A percentile compares a stretch with the other conserved stretches of the same genome.
Evolutionary conservation across 2,113 vertebrate genomes (phyloP).

Genomic region (Otis tarda): DNA sequence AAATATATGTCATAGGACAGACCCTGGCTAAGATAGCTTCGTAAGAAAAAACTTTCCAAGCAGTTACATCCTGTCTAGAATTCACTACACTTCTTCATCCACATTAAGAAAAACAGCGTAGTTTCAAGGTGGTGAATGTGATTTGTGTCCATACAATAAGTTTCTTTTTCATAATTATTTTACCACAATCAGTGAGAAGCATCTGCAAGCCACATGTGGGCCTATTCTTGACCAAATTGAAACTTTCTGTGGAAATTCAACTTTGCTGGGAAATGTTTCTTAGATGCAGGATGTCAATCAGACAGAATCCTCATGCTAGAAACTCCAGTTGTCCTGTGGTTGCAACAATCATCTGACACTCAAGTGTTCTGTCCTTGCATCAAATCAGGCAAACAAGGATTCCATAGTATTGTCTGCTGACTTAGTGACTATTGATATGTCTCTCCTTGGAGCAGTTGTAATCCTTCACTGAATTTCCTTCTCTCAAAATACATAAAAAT

Average conservation of each 20-base stretch:
- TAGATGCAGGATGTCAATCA: conserved; percentile 31
- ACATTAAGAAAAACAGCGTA: neutral
- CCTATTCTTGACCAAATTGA: neutral
- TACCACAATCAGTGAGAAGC: neutral
- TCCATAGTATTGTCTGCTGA: neutral
- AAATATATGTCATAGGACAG: neutral
- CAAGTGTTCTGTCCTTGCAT: neutral
- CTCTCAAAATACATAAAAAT: neutral
- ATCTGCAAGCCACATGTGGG: neutral
- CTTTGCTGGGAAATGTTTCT: neutral
- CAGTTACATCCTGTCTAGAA: neutral
- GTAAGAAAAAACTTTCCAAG: neutral
- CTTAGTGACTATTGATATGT: neutral
- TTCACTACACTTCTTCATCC: neutral
- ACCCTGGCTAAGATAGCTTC: neutral
- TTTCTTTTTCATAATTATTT: neutral
- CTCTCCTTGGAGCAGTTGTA: neutral
- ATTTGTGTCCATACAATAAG: neutral
- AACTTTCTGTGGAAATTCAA: neutral
- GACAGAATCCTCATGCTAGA: neutral
- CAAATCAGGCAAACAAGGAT: neutral
- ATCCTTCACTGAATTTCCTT: neutral
- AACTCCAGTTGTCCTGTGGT: neutral
- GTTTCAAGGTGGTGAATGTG: neutral
- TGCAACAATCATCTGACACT: neutral